Evolutionary conservation across 2,888 invertebrate genomes (phyloP).

Genomic region (Dicyrtoma fusca): DNA sequence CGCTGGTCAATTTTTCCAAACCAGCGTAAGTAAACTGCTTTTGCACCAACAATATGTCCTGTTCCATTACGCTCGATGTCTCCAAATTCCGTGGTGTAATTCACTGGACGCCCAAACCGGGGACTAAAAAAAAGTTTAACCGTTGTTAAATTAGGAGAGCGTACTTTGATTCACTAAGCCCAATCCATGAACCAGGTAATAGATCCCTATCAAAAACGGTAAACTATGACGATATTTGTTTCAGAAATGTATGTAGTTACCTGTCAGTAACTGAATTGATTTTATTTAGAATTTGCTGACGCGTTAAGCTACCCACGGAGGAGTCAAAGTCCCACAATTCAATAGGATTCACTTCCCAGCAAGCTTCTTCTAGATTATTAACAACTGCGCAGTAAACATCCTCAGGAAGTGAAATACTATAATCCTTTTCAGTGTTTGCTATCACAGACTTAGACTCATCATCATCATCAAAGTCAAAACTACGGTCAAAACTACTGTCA

Average conservation of each 20-base stretch:
- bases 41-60: conserved; percentile 69
- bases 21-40: conserved; percentile 68
- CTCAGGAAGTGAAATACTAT: conserved; percentile 44
- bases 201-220: no score
- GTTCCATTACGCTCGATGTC: conserved; percentile 64
- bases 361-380: conserved; percentile 53
- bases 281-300: conserved; percentile 55
- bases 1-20: conserved; percentile 66
- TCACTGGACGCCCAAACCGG: conserved; percentile 68
- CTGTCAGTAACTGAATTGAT: conserved; percentile 53
- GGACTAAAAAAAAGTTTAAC: conserved; percentile 67
- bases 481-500: conserved; percentile 18
- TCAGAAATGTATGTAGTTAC: conserved; percentile 8
- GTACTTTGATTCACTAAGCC: no score
- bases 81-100: conserved; percentile 69
- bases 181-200: no score
- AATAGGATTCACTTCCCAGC: conserved; percentile 57
- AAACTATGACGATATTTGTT: no score
- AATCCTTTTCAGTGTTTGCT: conserved; percentile 43
- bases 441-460: no score
- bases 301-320: conserved; percentile 50
- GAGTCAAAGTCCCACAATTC: conserved; percentile 58
- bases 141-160: no score
- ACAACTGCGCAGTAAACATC: conserved; percentile 55
- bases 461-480: conserved; percentile 40